Evolutionary conservation across 2,113 vertebrate genomes (phyloP).

Genomic region (Clinocottus analis): DNA sequence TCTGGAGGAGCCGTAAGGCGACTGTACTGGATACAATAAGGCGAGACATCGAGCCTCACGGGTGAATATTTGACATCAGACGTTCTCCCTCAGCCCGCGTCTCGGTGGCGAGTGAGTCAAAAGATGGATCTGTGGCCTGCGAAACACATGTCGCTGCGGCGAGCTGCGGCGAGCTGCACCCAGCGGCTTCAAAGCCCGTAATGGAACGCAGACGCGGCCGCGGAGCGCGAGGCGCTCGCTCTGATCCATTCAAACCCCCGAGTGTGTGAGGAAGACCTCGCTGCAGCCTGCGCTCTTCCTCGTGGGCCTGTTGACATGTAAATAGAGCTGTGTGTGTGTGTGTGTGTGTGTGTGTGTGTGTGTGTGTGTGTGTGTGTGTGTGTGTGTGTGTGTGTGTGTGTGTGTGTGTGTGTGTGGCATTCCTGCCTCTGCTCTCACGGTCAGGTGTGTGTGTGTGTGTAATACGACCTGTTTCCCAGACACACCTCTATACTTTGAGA

Average conservation of each 20-base stretch:
- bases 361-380: conserved; percentile 21
- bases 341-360: conserved; percentile 17
- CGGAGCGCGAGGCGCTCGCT: conserved; percentile 5
- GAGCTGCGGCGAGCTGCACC: conserved; percentile 59
- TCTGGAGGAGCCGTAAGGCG: not conserved
- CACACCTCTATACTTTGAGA: conserved; percentile 50
- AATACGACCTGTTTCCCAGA: conserved; percentile 67
- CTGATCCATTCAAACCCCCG: conserved; percentile 35
- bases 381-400: conserved; percentile 44
- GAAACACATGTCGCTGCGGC: conserved; percentile 54
- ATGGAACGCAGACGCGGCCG: conserved; percentile 55
- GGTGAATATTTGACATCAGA: conserved; percentile 50
- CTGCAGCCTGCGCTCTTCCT: conserved; percentile 8
- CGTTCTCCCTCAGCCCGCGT: conserved; percentile 15
- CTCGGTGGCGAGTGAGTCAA: conserved; percentile 37
- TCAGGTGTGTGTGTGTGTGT: conserved; percentile 65
- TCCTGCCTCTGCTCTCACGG: conserved; percentile 61
- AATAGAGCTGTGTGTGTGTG: conserved; percentile 28
- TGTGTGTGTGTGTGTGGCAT: conserved; percentile 24
- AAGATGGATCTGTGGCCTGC: conserved; percentile 35
- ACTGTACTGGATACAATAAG: too few relatives aligned
- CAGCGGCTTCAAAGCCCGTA: conserved; percentile 54
- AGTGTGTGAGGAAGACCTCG: conserved; percentile 16
- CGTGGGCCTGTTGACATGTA: conserved; percentile 57
- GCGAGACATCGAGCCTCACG: not conserved